Base-by-base conservation (phyloP, 2,888 invertebrate species). In the Notodonta ziczac region DNA sequence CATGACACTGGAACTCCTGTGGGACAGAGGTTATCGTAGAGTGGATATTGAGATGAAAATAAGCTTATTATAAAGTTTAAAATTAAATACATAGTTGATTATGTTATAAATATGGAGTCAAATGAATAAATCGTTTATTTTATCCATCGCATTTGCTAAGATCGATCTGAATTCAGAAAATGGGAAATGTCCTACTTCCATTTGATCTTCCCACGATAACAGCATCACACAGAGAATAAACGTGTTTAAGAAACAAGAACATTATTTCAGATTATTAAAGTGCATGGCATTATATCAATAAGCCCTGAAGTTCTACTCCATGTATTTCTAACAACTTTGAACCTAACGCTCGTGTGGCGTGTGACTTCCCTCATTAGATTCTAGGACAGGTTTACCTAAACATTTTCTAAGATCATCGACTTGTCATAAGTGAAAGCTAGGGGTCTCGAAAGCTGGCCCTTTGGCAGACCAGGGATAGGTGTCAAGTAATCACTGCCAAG, bases 361-460 rank as follows among this genome's bases (percentile, higher is more conserved):
- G 56, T 35, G 56, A 56, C 44, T 56, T 56, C 56, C 52, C 56
- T 56, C 67, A 63, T 72, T 51, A 67, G 65, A 66, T 73, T 62
- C 67, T 53, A 10, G 42, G 62, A 59, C 74, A 48, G 58, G 74
- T 76, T 61, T 56, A 52, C 64, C 60, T 46, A 24, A 24, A 24
- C 24, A 67, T 58, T 67, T 71, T 69, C 69, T 69, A 76, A 63
- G 59, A 56, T 62, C 61, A 74, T 60, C 68, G 12, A 63, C 67
- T 66, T 67, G 66, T 67, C 74, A 70, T 64, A 53, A 72, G 74
- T 70, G 74, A 74, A 76, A 74, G 70, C 56, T 24, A 44, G 44
- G 44, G 55, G 40, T 44, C 56, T 42, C 44, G 56, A 56, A 44
- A 56, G 56, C 24, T 16, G 44, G 42, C 32, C 56, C 44, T 56